phyloP scores from a whole-genome alignment of 1,140 invertebrate species.

The Polyergus mexicanus region DNA sequence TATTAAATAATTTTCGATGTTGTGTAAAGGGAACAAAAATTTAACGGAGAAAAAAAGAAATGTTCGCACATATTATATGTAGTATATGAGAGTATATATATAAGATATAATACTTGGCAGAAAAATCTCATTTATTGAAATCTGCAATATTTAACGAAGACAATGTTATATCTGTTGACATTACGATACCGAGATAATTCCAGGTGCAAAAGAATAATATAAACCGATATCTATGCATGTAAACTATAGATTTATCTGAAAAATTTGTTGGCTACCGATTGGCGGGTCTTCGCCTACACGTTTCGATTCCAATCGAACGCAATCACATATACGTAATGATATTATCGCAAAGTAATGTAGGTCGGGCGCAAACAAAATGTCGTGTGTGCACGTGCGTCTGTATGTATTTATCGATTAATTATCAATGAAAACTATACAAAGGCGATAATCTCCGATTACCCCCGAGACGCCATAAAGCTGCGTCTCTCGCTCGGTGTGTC shows the following conservation, averaged over 20 bases:
- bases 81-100: not conserved
- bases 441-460: conserved; percentile 66
- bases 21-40: not conserved
- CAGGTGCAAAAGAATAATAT: conserved; percentile 43
- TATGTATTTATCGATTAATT: conserved; percentile 75
- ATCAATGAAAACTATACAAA: conserved; percentile 73
- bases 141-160: conserved; percentile 31
- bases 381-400: not conserved
- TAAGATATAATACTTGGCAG: not conserved
- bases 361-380: conserved; percentile 72
- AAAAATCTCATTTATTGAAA: conserved; percentile 3
- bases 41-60: not conserved
- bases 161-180: conserved; percentile 48
- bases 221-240: conserved; percentile 56
- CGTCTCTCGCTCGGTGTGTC: conserved; percentile 14
- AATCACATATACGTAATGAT: conserved; percentile 33
- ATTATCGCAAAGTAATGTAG: conserved; percentile 77
- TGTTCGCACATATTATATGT: not conserved
- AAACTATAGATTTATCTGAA: conserved; percentile 44
- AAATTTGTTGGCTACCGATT: conserved; percentile 47
- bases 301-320: conserved; percentile 26
- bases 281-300: not conserved
- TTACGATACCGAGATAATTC: conserved; percentile 46
- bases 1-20: not conserved
- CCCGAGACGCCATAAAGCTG: conserved; percentile 30